Base-by-base conservation (phyloP, 2,113 vertebrate species). In the Polypterus bichir region DNA sequence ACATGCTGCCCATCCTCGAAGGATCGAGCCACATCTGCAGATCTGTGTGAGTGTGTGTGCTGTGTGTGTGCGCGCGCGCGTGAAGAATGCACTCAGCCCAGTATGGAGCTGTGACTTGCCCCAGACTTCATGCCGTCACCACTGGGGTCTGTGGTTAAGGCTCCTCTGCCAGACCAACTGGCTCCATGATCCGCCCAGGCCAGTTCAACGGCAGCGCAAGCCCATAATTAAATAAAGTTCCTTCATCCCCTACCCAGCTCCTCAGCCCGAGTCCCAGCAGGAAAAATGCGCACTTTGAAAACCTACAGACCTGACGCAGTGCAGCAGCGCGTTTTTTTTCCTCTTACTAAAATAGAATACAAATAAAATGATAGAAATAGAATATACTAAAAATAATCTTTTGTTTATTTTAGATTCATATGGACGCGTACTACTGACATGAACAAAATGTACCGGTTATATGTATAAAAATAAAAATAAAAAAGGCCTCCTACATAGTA, bases 51-150 rank as follows among this genome's bases (percentile, higher is more conserved):
- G 27, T 27, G 27, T 27, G 27, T 27, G 27, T 27, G 48, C 59
- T 45, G 64, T 71, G 73, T 74, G 76, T 74, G 57, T 74, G 78
- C 77, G 80, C 81, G 78, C n/a, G 77, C 82, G 84, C 84, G 77
- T 47, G 60, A 76, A 77, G 81, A 83, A 83, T 85, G 78, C 82
- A 86, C 78, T 80, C 87, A 83, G 83, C 85, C 80, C 82, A 81
- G 80, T 79, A 80, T 82, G 83, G 77, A 86, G 86, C 85, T 86
- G 80, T 83, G 82, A 86, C 84, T 89, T 82, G 85, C 84, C 84
- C 83, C 84, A 89, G 85, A 87, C 85, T 86, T 83, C 70, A 81
- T 86, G 86, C 82, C 86, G 84, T 89, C 84, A 86, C 84, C 84
- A 56, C 84, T 77, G 81, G 83, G 81, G 78, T 84, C 82, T 88